Evolutionary conservation across 2,113 vertebrate genomes (phyloP), one percentile per base, ranked within the genome.

Genomic region (Cyprinodon brontotheroides): DNA sequence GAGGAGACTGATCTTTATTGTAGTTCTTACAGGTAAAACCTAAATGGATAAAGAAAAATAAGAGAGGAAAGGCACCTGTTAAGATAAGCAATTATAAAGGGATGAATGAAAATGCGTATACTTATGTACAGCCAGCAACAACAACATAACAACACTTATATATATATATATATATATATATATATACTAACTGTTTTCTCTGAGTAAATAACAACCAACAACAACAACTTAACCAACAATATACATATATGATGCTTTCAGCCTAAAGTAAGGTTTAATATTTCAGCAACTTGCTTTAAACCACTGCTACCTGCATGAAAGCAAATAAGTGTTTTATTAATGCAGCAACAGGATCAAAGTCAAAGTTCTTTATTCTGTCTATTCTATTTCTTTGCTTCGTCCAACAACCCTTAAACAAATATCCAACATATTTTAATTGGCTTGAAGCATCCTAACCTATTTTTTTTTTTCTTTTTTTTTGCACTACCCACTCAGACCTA

Each of bases 401-500:
- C 86, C 86, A 88, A 90, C 87, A 83, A 89, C 86, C 81, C 65
- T 61, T 77, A 77, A 75, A 80, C 85, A 86, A 82, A 70, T 11
- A 6, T 75, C 78, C 81, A 71, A 80, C 73, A 71, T 22, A 65
- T 68, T 75, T 61, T 43, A 77, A 71, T 86, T 86, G 82, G 60
- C 72, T 75, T 20, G 12, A 65, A 65, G 63, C 64, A 73, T 69
- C 72, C 47, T 2, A 73, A 74, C 57, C n/a, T 72, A 41, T 37
- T 13, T 74, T 68, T n/a, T 74, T 61, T 39, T 61, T 13, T 70
- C 39, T 65, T 53, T 63, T 29, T 65, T 38, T 63, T 61, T 74
- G 2, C 0, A n/a, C 72, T 81, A 74, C 12, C 29, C 9, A 0
- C 11, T 62, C 4, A 53, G 15, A 15, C 15, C 4, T 20, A 2